These are phyloP conservation scores for zebrafish (Danio rerio) DNA, from an alignment of 2,113 vertebrate genomes.

Conservation along the genomic window GRCz12tu NC_133187.1:46772001-46772500, in stretches of 20 bases:
- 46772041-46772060: not conserved
- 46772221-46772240: constrained; percentile 51
- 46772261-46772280: not conserved
- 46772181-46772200: not conserved
- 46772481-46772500: too few species aligned
- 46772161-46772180: constrained; percentile 58
- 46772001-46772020: constrained; percentile 4
- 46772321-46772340: too few species aligned
- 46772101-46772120: not conserved
- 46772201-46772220: constrained; percentile 61
- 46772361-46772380: too few species aligned
- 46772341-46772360: too few species aligned
- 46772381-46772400: too few species aligned
- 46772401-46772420: too few species aligned
- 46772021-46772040: not conserved
- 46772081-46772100: not conserved
- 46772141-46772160: constrained; percentile 59
- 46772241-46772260: not conserved
- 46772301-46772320: too few species aligned
- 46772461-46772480: too few species aligned
- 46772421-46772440: too few species aligned
- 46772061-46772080: not conserved
- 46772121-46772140: constrained; percentile 33
- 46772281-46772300: not conserved
- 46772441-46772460: too few species aligned